Evolutionary conservation across 2,888 invertebrate genomes (phyloP), one percentile per base, ranked within the genome.

Genomic region (Pilophorus perplexus): DNA sequence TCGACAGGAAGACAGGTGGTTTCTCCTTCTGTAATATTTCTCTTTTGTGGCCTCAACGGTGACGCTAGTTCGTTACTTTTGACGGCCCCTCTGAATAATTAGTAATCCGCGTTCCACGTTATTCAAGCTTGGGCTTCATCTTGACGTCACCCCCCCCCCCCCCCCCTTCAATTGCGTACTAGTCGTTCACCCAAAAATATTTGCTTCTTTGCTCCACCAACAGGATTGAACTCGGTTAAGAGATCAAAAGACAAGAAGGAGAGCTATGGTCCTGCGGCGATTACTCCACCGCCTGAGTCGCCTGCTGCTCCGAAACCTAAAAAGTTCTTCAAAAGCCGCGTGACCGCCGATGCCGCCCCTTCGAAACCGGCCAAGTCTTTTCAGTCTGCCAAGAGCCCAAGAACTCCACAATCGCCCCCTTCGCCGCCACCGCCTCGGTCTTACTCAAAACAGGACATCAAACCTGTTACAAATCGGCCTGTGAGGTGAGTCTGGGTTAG

Each of bases 241-340:
- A 16, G 62, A 5, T 10, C 44, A 18, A 25, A 46, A 16, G 62
- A 48, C 2, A 62, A 62, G 23, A 62, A 62, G 23, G 62, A 62
- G 16, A 62, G 48, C 28, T 62, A 62, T 28, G 46, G 46, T 12
- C 27, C 62, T 8, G 48, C 62, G 12, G 62, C 62, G 20, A 62
- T 62, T 1, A 62, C 62, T 18, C 62, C 62, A 6, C 62, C 62
- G 40, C 55, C 48, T 2, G 64, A 68, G 27, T 20, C 64, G 2
- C 50, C 68, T 72, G 62, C 50, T 28, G 48, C 62, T 2, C 78
- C 84, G 71, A 90, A 90, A 76, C 92, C 92, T 46, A 89, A 91
- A 76, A 93, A 93, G 76, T 93, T 93, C 78, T 93, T 93, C 76
- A 93, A 93, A 76, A 91, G 90, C 75, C 85, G 89, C 59, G 90